Conservation (phyloP, 1,140 invertebrate species). For the Brachionus koreanus region DNA sequence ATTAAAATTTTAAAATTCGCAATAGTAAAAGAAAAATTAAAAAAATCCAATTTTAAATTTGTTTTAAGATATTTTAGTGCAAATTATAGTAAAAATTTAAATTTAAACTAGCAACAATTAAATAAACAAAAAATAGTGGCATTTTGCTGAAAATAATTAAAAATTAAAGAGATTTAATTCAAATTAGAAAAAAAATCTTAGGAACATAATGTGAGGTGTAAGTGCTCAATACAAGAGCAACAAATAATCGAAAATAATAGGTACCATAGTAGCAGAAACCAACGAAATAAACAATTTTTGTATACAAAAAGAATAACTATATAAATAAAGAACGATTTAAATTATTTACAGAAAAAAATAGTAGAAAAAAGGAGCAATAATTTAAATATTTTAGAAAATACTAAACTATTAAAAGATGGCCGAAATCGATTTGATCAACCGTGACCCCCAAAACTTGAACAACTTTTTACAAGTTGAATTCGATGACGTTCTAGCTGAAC, state of each 20-base stretch:
- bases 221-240: background rate
- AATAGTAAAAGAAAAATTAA: no score
- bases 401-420: background rate
- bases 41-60: no score
- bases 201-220: background rate
- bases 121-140: no score
- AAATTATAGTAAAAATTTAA: no score
- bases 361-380: background rate
- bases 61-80: no score
- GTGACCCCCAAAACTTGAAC: conserved; percentile 46
- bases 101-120: no score
- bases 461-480: conserved; percentile 58
- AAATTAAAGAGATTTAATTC: background rate
- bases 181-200: background rate
- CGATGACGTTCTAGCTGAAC: conserved; percentile 74
- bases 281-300: background rate
- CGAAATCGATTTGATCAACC: conserved; percentile 43
- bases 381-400: background rate
- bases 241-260: background rate
- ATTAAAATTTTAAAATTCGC: no score
- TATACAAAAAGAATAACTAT: background rate
- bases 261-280: background rate
- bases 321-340: background rate
- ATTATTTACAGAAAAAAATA: background rate
- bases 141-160: background rate